Evolutionary conservation across 2,113 vertebrate species (phyloP), one percentile per base, ranked within the genome.

Genomic region (Pollimyrus isidori): DNA sequence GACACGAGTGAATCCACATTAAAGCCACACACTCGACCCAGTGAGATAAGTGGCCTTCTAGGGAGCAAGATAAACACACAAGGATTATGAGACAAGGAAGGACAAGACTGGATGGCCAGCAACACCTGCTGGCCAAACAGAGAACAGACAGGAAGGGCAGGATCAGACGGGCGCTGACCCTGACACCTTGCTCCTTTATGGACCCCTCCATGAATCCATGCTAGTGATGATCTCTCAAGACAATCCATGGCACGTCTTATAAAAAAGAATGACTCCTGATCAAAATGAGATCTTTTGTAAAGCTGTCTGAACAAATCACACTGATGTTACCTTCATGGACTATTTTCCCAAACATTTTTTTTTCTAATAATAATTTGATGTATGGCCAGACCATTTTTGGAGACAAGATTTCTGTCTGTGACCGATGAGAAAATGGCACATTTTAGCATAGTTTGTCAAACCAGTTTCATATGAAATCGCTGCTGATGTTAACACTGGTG

Each of bases 401-500:
- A n/a, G 46, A 73, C 58, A 87, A 50, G 83, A n/a, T 23, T 86
- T 52, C 10, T 50, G 46, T 76, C 45, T 39, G 83, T 76, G 46
- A 56, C 56, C n/a, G 26, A 52, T 73, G 58, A 53, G 30, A 84
- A 52, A 87, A 26, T 45, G 19, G 3, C 39, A 80, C 30, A 87
- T 62, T 65, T 76, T 52, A 89, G 19, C 23, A 62, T 26, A 39
- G 83, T n/a, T 49, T 69, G 56, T 73, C 23, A 87, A 89, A 87
- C 30, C 86, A 46, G 26, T 87, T 76, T 87, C 73, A 17, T 42
- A 80, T 80, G 80, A 87, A 10, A 73, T 56, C 7, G 62, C 46
- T n/a, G 76, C 15, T 87, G 84, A 89, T 86, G 48, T 80, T 46
- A 53, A 49, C 23, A 30, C 80, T 52, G 48, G 48, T 35, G n/a